Base-by-base conservation (phyloP, 2,113 vertebrate species). In the Pomatostomus ruficeps region DNA sequence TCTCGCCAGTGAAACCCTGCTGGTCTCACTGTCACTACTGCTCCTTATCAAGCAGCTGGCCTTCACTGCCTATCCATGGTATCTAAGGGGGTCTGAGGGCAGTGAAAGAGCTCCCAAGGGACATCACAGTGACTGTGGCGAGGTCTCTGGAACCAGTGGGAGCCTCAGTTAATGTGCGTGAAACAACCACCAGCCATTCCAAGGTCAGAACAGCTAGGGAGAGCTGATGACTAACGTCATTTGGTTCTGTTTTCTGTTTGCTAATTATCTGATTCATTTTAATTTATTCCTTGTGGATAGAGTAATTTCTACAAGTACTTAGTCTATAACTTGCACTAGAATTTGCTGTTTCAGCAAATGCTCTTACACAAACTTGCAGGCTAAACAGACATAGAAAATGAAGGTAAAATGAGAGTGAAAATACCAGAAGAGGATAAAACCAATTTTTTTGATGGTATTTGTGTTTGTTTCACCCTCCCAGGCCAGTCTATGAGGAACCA, bases 211-310 rank as follows among this genome's bases (percentile, higher is more conserved):
- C 42, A 49, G 11, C 40, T 40, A 26, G 33, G 18, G 21, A 83
- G 45, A 79, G 22, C 31, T 82, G 78, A 57, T 66, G 58, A 90
- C 49, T 66, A 85, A 79, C 12, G 49, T 55, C 24, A 63, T 42
- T 89, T 54, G 9, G 59, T 54, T 86, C 63, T 78, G 20, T 77
- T 80, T 88, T 86, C 38, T 80, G 7, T 81, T 95, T 90, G 13
- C 29, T 93, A 89, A 95, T 91, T 70, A 70, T 77, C n/a, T 52
- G 40, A 49, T 85, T 86, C 42, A 10, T 74, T 93, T 62, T 59
- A 89, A 92, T 88, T 92, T 93, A 88, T 91, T 92, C 72, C n/a
- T 92, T 81, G 51, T 65, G 33, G 25, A 46, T 6, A 52, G 65
- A 66, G 81, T 87, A 87, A 89, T 87, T 93, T 71, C 76, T 85